phyloP scores from a whole-genome alignment of 92 coral and sea anemone genomes.

The Hydrozoanthus gracilis region DNA sequence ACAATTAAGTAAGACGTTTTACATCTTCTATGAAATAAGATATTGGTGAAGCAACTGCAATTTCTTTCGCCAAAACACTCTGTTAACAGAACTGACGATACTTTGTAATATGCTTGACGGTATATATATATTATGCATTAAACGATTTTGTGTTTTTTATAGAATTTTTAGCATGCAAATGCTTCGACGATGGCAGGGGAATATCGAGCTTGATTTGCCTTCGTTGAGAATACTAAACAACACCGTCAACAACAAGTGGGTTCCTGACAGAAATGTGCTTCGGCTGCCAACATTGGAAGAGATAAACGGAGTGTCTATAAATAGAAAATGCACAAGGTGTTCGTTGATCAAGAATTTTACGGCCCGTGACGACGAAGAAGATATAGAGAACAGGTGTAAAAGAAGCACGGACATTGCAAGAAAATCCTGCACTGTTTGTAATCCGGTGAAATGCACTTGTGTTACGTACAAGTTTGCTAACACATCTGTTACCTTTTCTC shows the following conservation, averaged over 20 bases:
- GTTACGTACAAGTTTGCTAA: slow-evolving; percentile 12
- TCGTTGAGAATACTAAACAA: slow-evolving; percentile 53
- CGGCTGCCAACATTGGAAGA: slow-evolving; percentile 38
- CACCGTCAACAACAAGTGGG: slow-evolving; percentile 44
- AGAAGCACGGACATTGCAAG: not conserved
- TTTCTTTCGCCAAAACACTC: no score
- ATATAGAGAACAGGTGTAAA: not conserved
- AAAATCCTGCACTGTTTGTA: not conserved
- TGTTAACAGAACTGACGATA: no score
- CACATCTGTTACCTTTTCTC: not conserved
- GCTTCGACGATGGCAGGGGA: slow-evolving; percentile 56
- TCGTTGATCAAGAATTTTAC: slow-evolving; percentile 56
- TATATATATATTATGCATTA: not conserved
- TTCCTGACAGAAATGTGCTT: slow-evolving; percentile 54
- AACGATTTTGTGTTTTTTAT: not conserved
- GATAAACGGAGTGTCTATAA: slow-evolving; percentile 68
- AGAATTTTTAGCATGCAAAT: slow-evolving; percentile 49
- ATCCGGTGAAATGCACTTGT: slow-evolving; percentile 15
- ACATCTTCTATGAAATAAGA: no score
- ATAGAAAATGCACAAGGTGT: slow-evolving; percentile 46
- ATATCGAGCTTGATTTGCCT: slow-evolving; percentile 49
- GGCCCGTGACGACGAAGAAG: not conserved
- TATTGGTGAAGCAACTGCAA: no score
- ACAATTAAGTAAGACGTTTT: no score
- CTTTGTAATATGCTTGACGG: no score